Evolutionary conservation across 1,140 invertebrate species (phyloP), one percentile per base, ranked within the genome.

Genomic region (Wasmannia auropunctata): DNA sequence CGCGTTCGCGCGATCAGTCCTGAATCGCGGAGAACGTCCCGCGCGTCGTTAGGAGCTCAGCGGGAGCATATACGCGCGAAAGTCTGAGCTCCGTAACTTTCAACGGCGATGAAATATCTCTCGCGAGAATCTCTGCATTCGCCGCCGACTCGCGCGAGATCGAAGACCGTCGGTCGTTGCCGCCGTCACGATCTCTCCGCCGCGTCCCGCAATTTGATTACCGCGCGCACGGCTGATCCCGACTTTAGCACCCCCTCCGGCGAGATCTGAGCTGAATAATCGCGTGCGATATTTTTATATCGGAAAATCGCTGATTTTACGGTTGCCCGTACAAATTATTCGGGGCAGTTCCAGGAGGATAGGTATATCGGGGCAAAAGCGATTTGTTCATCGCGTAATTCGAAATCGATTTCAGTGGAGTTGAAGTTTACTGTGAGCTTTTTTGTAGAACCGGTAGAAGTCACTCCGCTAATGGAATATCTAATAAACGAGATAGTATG

Each of bases 81-180:
- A 70, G 3, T 70, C 49, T 16, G 49, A 14, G 25, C 25, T n/a
- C n/a, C 25, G 51, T 72, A 72, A 72, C 79, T 83, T 74, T 34
- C 54, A 74, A 74, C 40, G 34, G 3, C 28, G 51, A n/a, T 74
- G 28, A 83, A 83, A 83, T 58, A 83, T 74, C 49, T 46, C 67
- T 25, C 11, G n/a, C 37, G 51, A 46, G 43, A 46, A 22, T n/a
- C 65, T 22, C 6, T 43, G 40, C 69, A 58, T 54, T 40, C 19
- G 77, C 7, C 11, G 14, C 16, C n/a, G 16, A 11, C 34, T 14
- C 34, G 14, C 1, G 25, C 22, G 34, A 81, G 34, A 56, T 81
- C 49, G 49, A 83, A 83, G n/a, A n/a, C 34, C 19, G 62, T 16
- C 31, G 8, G n/a, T 11, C 43, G 43, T 11, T 2, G 43, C 51